Evolutionary conservation across 2,888 invertebrate genomes (phyloP), one percentile per base, ranked within the genome.

Genomic region (Pristionchus arcanus): DNA sequence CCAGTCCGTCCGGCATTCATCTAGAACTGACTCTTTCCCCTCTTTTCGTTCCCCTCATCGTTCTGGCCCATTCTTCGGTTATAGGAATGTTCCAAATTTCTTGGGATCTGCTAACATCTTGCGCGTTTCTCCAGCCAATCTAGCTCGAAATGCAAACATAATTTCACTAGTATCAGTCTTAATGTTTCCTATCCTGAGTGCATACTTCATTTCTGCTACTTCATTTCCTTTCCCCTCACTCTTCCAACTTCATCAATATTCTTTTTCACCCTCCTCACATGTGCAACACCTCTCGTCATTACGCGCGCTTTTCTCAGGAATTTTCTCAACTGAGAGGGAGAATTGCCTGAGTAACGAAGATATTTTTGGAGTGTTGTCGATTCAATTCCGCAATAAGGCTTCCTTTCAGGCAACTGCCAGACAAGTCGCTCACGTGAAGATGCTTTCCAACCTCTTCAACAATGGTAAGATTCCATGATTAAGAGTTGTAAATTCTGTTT

Each of bases 381-480:
- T 59, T 59, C 63, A 7, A 25, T 63, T 63, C n/a, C 55, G 16
- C 21, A 55, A 55, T 55, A 5, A 55, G 55, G 21, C 55, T 63
- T n/a, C 63, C n/a, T 63, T 63, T 63, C 63, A 63, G 63, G 63
- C 63, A 59, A 59, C 59, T 55, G 66, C 21, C 71, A 31, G 28
- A 31, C 37, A 9, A 31, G 31, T 34, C 19, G 7, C 15, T 31
- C 34, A 37, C 15, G 4, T 31, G 13, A 53, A 15, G 15, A 81
- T 81, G 49, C 81, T 81, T 15, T 81, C 81, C 19, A 81, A 81
- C 28, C 81, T 81, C 3, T 81, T 81, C 81, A 81, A 81, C 81
- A 81, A 81, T n/a, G 81, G 81, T 81, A 4, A 37, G 77, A 28
- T 77, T 37, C 25, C 25, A 31, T 74, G 2, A n/a, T 68, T 68